Base-by-base conservation (phyloP, 2,888 invertebrate species). In the Drosophila mettleri region DNA sequence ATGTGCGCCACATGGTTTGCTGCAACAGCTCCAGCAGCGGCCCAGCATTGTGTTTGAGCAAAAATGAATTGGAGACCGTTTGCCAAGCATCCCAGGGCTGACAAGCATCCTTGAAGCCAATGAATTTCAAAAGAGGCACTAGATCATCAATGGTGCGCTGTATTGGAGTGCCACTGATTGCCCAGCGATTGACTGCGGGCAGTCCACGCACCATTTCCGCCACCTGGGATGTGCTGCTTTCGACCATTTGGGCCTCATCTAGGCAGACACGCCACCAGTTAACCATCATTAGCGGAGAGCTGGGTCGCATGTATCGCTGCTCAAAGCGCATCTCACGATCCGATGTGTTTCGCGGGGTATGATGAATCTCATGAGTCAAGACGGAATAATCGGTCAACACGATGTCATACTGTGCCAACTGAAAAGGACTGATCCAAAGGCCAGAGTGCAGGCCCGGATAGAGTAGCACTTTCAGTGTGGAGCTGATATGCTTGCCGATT, bases 211-310 rank as follows among this genome's bases (percentile, higher is more conserved):
- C 91, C 82, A 92, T 80, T 78, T 93, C 93, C 0, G 95, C 94
- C 1, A 94, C 93, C 85, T 93, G 92, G 2, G 93, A 92, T 0
- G 93, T 92, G 3, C 93, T 92, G 51, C 93, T 93, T 86, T 96
- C 96, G 0, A 96, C 95, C 94, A 96, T 95, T 93, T 97, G 97
- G 6, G 96, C 96, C 92, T 97, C 97, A 91, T 97, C 97, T 27
- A 96, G 91, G 86, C 95, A 94, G 54, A 96, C 93, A 60, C 96
- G 93, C 96, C 96, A 96, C 95, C 96, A 97, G 51, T 94, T 92
- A 2, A 96, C 93, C 85, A 94, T 93, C 1, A 94, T 91, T n/a
- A 97, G 90, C 0, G 96, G 96, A 46, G 95, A 94, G 0, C 94
- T 94, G 2, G 94, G 93, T 1, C 94, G 93, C 90, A 95, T 93